Conservation (phyloP, 2,797 vertebrate species). For the Chiroxiphia lanceolata region DNA sequence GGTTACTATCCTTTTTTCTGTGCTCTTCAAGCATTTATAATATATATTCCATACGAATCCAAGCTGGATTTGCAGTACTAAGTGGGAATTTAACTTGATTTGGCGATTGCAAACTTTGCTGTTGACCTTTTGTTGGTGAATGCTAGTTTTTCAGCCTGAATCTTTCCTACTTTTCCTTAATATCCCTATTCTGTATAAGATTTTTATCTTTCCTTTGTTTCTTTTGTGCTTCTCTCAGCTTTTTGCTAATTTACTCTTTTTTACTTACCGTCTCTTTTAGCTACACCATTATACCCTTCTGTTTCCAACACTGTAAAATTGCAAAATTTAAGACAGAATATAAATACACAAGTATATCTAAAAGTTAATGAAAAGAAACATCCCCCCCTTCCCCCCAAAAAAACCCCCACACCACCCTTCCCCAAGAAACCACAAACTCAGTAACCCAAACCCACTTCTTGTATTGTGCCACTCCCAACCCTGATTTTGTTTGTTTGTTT, state of each 20-base stretch:
- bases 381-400: accelerated
- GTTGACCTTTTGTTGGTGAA: not conserved
- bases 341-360: not conserved
- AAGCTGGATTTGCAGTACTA: not conserved
- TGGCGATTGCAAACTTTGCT: not conserved
- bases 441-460: not conserved
- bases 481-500: not conserved
- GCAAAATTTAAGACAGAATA: not conserved
- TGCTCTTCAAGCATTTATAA: not conserved
- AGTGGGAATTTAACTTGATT: not conserved
- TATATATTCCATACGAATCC: not conserved
- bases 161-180: not conserved
- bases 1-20: not conserved
- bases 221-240: not conserved
- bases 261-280: not conserved
- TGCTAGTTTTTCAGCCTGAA: not conserved
- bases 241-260: not conserved
- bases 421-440: not conserved
- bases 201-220: not conserved
- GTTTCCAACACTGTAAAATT: not conserved
- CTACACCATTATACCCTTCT: not conserved
- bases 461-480: not conserved
- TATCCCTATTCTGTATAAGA: not conserved
- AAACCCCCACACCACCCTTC: not conserved
- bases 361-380: not conserved